A percentile compares a stretch with the other conserved stretches of the same genome.
phyloP scores from a whole-genome alignment of 2,888 invertebrate species.

The Cataglyphis cursor region DNA sequence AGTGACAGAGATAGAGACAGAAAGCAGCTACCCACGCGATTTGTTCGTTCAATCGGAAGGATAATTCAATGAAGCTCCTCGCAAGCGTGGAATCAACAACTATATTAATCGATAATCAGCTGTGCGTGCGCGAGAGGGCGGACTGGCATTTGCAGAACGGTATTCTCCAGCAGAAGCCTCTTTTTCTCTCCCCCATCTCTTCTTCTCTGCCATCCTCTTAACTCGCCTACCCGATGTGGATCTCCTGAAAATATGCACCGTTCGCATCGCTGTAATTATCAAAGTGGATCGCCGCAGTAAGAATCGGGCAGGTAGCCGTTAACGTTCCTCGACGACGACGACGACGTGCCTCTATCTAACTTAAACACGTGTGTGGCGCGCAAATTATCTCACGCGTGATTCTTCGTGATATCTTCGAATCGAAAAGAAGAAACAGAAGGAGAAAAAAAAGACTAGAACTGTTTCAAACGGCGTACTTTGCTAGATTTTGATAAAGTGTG shows the following conservation, averaged over 20 bases:
- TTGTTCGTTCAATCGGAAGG: constrained; percentile 71
- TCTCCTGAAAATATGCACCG: constrained; percentile 42
- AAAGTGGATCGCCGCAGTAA: constrained; percentile 48
- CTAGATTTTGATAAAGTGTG: constrained; percentile 52
- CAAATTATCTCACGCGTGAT: constrained; percentile 25
- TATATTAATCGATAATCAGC: constrained; percentile 73
- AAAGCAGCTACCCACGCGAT: constrained; percentile 72
- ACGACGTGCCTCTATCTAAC: constrained; percentile 25
- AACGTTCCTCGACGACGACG: constrained; percentile 31
- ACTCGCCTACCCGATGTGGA: constrained; percentile 28
- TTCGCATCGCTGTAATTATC: constrained; percentile 52
- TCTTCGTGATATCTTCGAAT: constrained; percentile 35
- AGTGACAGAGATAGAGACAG: constrained; percentile 30
- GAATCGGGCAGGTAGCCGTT: constrained; percentile 50
- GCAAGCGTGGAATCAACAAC: constrained; percentile 75
- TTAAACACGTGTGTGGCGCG: constrained; percentile 1
- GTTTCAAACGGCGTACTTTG: constrained; percentile 26
- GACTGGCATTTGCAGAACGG: constrained; percentile 69
- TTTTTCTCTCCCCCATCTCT: background rate
- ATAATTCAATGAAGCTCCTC: constrained; percentile 71
- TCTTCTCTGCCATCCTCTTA: background rate
- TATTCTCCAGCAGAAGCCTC: constrained; percentile 18
- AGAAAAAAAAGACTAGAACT: constrained; percentile 1
- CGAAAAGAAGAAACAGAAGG: background rate
- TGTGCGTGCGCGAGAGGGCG: constrained; percentile 62